Percentiles rank a stretch among this genome's conserved stretches.
These are phyloP conservation scores for Eretmochelys imbricata DNA, from an alignment of 2,113 vertebrate genomes.

Conservation along the genomic window DNA sequence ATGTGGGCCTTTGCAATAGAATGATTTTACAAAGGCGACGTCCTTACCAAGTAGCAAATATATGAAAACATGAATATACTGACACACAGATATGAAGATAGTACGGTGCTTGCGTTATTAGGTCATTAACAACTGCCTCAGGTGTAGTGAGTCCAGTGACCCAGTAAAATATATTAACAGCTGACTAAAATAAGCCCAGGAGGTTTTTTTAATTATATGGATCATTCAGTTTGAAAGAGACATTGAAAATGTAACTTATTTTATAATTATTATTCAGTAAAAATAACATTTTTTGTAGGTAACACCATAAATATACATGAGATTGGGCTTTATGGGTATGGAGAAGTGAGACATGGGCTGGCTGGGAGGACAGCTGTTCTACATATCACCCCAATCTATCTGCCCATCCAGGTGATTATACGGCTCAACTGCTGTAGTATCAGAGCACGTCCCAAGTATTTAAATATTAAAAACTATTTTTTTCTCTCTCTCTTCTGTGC, in stretches of 20 bases:
- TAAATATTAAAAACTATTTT: background rate
- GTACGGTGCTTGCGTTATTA: background rate
- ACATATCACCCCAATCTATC: background rate
- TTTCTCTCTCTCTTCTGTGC: background rate
- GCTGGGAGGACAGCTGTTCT: background rate
- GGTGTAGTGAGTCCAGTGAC: background rate
- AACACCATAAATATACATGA: background rate
- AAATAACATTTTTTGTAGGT: background rate
- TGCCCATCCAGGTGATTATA: background rate
- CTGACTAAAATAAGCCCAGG: background rate
- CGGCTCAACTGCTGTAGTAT: background rate
- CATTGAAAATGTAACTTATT: background rate
- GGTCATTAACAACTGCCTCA: background rate
- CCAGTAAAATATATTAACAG: background rate
- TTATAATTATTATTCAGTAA: background rate
- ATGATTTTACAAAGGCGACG: slow-evolving; percentile 14
- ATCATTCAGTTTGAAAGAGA: slow-evolving; percentile 12
- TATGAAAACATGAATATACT: background rate
- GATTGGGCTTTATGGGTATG: background rate
- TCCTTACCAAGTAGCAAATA: background rate
- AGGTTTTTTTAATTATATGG: background rate
- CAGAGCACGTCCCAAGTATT: accelerated
- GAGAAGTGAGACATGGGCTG: background rate
- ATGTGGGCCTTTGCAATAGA: background rate
- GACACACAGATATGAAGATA: background rate